phyloP scores from a whole-genome alignment of 2,888 invertebrate species.

The Phymatocera aterrima region DNA sequence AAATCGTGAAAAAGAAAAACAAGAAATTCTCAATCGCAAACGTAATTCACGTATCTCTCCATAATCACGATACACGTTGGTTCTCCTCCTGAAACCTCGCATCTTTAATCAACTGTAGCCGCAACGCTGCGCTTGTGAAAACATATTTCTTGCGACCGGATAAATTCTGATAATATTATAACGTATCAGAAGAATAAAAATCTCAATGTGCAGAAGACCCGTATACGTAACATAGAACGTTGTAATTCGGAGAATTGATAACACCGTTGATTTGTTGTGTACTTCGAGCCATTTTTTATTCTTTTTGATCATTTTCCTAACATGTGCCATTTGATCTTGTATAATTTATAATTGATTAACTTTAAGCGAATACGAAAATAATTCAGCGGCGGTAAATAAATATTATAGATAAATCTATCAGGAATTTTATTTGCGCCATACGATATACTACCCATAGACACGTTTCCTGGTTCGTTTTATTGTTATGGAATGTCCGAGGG shows the following conservation, averaged over 20 bases:
- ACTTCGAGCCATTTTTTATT: not conserved
- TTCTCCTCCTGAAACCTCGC: not conserved
- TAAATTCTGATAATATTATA: not conserved
- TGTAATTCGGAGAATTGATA: constrained; percentile 6
- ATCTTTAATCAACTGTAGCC: not conserved
- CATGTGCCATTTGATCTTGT: constrained; percentile 32
- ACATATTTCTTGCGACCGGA: not conserved
- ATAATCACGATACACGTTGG: not conserved
- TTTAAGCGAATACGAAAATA: too few species aligned
- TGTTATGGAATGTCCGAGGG: constrained; percentile 39
- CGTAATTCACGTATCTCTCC: not conserved
- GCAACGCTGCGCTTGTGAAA: not conserved
- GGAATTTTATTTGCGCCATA: not conserved
- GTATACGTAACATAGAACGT: too few species aligned
- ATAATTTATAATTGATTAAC: too few species aligned
- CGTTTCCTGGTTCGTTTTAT: constrained; percentile 12
- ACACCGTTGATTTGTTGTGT: not conserved
- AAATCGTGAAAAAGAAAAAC: too few species aligned
- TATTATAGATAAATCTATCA: not conserved
- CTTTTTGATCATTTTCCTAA: not conserved
- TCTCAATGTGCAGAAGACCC: too few species aligned
- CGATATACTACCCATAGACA: too few species aligned
- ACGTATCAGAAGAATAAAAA: too few species aligned
- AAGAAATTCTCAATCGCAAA: not conserved
- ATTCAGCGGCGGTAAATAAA: not conserved